Evolutionary conservation across 2,888 invertebrate genomes (phyloP).

Genomic region (Phaonia tiefii): DNA sequence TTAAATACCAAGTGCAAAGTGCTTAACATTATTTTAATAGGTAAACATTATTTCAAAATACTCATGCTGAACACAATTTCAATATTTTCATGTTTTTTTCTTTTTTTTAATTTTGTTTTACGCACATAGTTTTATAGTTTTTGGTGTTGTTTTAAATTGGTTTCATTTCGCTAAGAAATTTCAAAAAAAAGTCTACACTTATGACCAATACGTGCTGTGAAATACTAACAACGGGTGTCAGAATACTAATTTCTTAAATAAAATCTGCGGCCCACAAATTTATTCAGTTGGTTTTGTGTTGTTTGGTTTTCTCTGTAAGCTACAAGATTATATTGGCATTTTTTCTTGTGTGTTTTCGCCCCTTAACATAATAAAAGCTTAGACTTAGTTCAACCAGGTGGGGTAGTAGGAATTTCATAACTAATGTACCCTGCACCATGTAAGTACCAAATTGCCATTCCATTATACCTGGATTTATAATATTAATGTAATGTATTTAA

Average conservation of each 20-base stretch:
- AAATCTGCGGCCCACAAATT: neutral
- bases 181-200: neutral
- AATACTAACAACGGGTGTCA: constrained; percentile 43
- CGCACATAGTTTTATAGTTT: constrained; percentile 22
- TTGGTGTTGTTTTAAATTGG: constrained; percentile 7
- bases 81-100: no score
- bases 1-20: constrained; percentile 28
- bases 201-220: constrained; percentile 18
- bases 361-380: constrained; percentile 2
- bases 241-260: constrained; percentile 1
- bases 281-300: constrained; percentile 3
- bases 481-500: no score
- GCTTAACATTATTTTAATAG: neutral
- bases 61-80: constrained; percentile 13
- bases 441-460: no score
- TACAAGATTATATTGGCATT: neutral
- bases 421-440: no score
- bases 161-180: no score
- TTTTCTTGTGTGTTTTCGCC: no score
- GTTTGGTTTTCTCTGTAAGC: constrained; percentile 16
- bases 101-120: no score
- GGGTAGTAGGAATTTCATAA: no score
- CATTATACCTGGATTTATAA: no score
- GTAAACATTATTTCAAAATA: constrained; percentile 13
- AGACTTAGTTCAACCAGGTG: neutral